Evolutionary conservation across 1,140 invertebrate species (phyloP), one percentile per base, ranked within the genome.

Genomic region (Heliconius nattereri): DNA sequence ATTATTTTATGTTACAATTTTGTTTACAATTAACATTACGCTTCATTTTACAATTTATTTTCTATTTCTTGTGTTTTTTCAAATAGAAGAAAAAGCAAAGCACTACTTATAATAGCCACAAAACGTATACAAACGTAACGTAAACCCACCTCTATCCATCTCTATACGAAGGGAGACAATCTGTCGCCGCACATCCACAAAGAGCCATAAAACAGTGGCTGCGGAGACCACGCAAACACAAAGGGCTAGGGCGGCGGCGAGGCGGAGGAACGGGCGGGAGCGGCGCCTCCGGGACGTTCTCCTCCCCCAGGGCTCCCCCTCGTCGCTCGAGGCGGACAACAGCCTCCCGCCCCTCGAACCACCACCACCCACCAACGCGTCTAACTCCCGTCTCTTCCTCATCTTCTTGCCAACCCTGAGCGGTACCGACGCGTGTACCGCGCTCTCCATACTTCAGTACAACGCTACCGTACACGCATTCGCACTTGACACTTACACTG

Each of bases 111-210:
- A 66, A 66, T 66, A 29, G 13, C 60, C 60, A 29, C 23, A 9
- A 66, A 29, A 8, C n/a, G 20, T 26, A 32, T 32, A 32, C 8
- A n/a, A 16, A 20, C 20, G 20, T 54, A 70, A 29, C 7, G 74
- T 5, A 60, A 75, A 86, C 92, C 66, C 85, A 96, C 96, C 96
- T 96, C 96, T 95, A 87, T 97, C 96, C 87, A 97, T 95, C 87
- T 97, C 95, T 66, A 93, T 95, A 81, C 96, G 94, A 8, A 97
- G 94, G 9, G 95, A 95, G 13, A 95, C 95, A 75, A 96, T 95
- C 89, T 97, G 96, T 80, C 96, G 94, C 83, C 96, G 94, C 40
- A 96, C 96, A 85, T 97, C 96, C 49, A 96, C 95, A 86, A 97
- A 96, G 6, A 96, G 94, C 96, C 96, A 97, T 78, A 96, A 95